Evolutionary conservation across 37 sponge, comb jelly and placozoan genomes (phyloP), one percentile per base, ranked within the genome.

Genomic region (Cladorhizidae sp.): DNA sequence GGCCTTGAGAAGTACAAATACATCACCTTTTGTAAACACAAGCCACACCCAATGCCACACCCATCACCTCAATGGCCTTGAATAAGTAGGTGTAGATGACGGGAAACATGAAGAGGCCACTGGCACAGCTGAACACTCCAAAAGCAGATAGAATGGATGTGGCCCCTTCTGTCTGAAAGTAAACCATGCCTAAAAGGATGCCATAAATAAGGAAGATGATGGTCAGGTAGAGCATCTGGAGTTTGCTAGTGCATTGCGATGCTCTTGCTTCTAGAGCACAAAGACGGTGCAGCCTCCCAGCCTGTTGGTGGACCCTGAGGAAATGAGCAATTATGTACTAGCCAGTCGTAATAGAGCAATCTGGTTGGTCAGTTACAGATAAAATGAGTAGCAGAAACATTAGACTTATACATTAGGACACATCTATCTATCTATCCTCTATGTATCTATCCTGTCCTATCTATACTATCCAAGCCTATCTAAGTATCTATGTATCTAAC

Each of bases 41-140:
- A n/a, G n/a, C n/a, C n/a, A n/a, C n/a, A n/a, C n/a, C n/a, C n/a
- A n/a, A n/a, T n/a, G n/a, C n/a, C n/a, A n/a, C n/a, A n/a, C n/a
- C n/a, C n/a, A n/a, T n/a, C 31, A 87, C 88, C 80, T 89, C 80
- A 35, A 94, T 14, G 6, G 88, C 84, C 21, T 35, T 69, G 8
- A 58, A 38, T 15, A 79, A 72, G 73, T 90, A 83, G 26, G 36
- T n/a, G 73, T 80, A 87, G 45, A 94, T 43, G 40, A 68, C 40
- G 39, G 95, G 95, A 67, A 94, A 94, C 91, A 94, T 90, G 85
- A 94, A 94, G 74, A 94, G 87, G 7, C 72, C 90, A 90, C 91
- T 90, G 39, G 95, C 90, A 62, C 74, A 78, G 26, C 76, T 76
- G 74, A 64, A 90, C 36, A 94, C 85, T 64, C 91, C 74, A 49